These are phyloP conservation scores for Pachypeltis micranthus DNA, from an alignment of 1,140 invertebrate species.

Conservation along the genomic window DNA sequence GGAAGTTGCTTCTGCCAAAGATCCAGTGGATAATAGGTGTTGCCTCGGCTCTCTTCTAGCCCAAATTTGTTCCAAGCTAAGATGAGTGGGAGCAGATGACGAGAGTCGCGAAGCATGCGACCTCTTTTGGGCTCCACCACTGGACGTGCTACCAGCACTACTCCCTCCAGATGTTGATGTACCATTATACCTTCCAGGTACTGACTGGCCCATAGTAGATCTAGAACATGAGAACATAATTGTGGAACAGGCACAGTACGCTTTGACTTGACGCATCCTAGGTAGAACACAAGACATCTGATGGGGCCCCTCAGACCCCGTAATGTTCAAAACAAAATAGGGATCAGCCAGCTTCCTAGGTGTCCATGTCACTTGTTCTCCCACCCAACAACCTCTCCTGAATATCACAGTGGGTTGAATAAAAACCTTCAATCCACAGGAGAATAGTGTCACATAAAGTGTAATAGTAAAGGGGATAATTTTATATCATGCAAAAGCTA, in stretches of 20 bases:
- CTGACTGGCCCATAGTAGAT: constrained; percentile 43
- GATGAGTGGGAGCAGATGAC: constrained; percentile 70
- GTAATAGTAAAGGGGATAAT: too few species aligned
- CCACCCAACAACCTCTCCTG: too few species aligned
- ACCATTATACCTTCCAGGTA: constrained; percentile 33
- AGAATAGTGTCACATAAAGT: too few species aligned
- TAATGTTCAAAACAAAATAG: too few species aligned
- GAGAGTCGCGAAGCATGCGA: constrained; percentile 49
- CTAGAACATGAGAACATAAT: constrained; percentile 6
- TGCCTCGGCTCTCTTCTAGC: constrained; percentile 68
- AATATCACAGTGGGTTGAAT: too few species aligned
- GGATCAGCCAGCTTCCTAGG: too few species aligned
- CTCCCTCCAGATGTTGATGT: constrained; percentile 21
- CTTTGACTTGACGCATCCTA: neutral
- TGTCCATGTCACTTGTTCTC: too few species aligned
- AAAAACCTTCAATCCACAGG: too few species aligned
- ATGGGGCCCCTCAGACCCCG: too few species aligned
- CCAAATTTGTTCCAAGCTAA: constrained; percentile 72
- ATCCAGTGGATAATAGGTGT: constrained; percentile 75
- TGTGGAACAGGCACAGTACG: too few species aligned
- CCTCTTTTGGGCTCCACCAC: neutral
- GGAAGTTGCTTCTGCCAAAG: constrained; percentile 68
- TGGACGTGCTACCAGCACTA: constrained; percentile 26
- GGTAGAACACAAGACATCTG: constrained; percentile 11
- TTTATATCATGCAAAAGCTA: too few species aligned